Evolutionary conservation across 2,797 vertebrate genomes (phyloP), one percentile per base, ranked within the genome.

Genomic region (Melanotaenia maccullochi): DNA sequence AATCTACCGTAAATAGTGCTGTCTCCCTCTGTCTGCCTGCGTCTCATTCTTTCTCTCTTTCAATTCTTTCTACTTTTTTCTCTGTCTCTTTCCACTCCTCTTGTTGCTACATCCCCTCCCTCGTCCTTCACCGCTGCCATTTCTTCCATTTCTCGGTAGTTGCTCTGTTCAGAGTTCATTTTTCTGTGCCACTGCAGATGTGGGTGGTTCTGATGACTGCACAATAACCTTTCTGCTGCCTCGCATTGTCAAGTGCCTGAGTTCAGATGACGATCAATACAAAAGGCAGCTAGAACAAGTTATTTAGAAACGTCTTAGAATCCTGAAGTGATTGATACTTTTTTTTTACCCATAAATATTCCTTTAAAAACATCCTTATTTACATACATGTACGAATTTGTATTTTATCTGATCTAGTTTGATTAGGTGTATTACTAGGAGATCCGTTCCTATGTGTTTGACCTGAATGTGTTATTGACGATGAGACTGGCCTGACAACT

Each of bases 151-250:
- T 55, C 42, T 47, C 69, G 68, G 60, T 74, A 47, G 67, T 83
- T 74, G 71, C 49, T 85, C 35, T 66, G 76, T 44, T 58, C 61
- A 4, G 73, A 81, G 84, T 91, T 89, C 67, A 76, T 88, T 83
- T 89, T 80, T 88, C 76, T 77, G 75, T 85, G 85, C 85, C 87
- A 84, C 83, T 89, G 89, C 88, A 85, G 82, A 87, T 89, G 91
- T 92, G 89, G 91, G 89, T 89, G 91, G 90, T 90, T 93, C 85
- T 85, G 87, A 86, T 89, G 87, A 88, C 90, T 92, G 89, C 90
- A 88, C 89, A 88, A 75, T 91, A 90, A 90, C 91, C 90, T 89
- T 85, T 86, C 78, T 58, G 35, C 76, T 67, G 78, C 84, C 81
- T 86, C 81, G 73, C 66, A 30, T 86, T 84, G 84, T 89, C 80